Base-by-base conservation (phyloP, 2,888 invertebrate species). In the Zootermopsis nevadensis region DNA sequence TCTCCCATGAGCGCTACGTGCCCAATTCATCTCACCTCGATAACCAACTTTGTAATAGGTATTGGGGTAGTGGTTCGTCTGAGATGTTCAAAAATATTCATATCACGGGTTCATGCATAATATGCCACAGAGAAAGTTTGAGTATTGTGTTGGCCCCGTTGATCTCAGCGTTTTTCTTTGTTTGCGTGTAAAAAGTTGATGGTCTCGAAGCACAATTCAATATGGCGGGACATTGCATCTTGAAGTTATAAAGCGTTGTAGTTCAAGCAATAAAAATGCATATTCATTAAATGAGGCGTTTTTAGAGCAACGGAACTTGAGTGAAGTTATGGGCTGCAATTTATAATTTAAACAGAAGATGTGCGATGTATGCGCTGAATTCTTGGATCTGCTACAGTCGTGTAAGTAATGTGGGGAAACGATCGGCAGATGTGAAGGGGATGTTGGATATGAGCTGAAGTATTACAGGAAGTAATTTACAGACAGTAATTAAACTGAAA, bases 331-430 rank as follows among this genome's bases (percentile, higher is more conserved):
- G 74, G 74, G 74, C 38, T n/a, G 38, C 10, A 38, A 24, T n/a
- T 81, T 69, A 69, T 77, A 83, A 53, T 53, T 53, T 74, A 69
- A 24, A 30, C 69, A 77, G 77, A 87, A 87, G 85, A 96, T 96
- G 96, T 98, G 97, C 94, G 97, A 98, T 94, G 95, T 96, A 91
- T 98, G 98, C 92, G 94, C 95, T 89, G 97, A 97, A 91, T 96
- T 97, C 93, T 94, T 96, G 91, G 95, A 96, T 92, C 94, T 98
- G 91, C 94, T 98, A 90, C 93, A 96, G 89, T 93, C 94, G 88
- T 95, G 95, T 95, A 93, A 94, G 95, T 81, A 42, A 38, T 48
- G 10, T 31, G 55, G 22, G 55, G 30, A 77, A 69, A 33, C 33
- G 60, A 15, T 6, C 10, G 19, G 19, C 19, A 48, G 19, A 60